Base-by-base conservation (phyloP, 2,797 vertebrate species). In the Tamandua tetradactyla region DNA sequence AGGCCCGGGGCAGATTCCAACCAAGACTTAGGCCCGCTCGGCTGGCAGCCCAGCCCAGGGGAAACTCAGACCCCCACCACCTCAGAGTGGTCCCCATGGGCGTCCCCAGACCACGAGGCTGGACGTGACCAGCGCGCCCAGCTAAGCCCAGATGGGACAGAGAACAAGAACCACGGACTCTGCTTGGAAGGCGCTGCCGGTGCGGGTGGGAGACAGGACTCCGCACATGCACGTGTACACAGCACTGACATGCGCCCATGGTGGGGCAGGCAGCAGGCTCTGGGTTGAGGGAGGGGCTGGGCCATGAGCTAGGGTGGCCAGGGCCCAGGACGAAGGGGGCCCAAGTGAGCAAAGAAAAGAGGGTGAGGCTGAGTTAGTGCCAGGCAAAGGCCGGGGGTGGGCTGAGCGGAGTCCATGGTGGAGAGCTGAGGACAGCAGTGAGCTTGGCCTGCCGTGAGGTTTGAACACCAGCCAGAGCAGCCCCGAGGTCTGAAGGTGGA, bases 41-140 rank as follows among this genome's bases (percentile, higher is more conserved):
- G 64, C 69, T 0, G n/a, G 86, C 40, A 32, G 64, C 68, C 57
- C 32, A 55, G 68, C 27, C 2, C 7, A 49, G 62, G 66, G 61
- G 49, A 80, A 40, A 61, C 40, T 30, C 59, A 66, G 79, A 25
- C 2, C 17, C 20, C 2, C n/a, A n/a, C n/a, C n/a, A n/a, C n/a
- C n/a, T n/a, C 44, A 9, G 0, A 5, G 17, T 18, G 0, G n/a
- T 0, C 1, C 10, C 13, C 10, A 47, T 47, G 10, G 13, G 44
- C 47, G 1, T 13, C 47, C 13, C 4, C 4, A 42, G 40, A 35
- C 8, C 35, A 1, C 0, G 42, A n/a, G 14, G 52, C 49, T 7
- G 55, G 87, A 44, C 71, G 37, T 17, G 27, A 22, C 8, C 13
- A 64, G 35, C 74, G 40, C 30, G 30, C n/a, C 7, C 25, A 13